These are phyloP conservation scores for Arion vulgaris DNA, from an alignment of 1,140 invertebrate genomes.

Conservation along the genomic window DNA sequence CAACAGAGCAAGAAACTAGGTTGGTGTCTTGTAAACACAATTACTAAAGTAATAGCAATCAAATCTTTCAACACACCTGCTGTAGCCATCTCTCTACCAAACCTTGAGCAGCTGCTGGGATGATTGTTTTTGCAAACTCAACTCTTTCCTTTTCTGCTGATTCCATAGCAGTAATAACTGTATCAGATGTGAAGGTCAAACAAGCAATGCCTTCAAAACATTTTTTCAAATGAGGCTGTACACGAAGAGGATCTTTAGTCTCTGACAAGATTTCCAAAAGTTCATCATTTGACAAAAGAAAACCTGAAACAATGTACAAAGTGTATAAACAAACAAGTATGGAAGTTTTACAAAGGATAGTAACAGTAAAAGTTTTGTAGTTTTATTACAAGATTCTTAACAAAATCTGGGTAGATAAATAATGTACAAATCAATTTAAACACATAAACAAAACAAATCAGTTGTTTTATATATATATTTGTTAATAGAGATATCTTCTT, in stretches of 20 bases:
- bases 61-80: constrained; percentile 56
- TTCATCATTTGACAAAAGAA: constrained; percentile 79
- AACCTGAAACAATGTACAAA: constrained; percentile 56
- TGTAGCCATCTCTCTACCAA: constrained; percentile 72
- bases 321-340: too few relatives aligned
- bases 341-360: too few relatives aligned
- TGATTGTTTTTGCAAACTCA: constrained; percentile 83
- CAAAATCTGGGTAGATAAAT: too few relatives aligned
- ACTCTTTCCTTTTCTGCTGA: constrained; percentile 91
- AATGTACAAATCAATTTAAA: too few relatives aligned
- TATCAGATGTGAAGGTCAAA: constrained; percentile 75
- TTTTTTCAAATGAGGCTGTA: constrained; percentile 73
- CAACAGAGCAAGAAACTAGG: too few relatives aligned
- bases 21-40: too few relatives aligned
- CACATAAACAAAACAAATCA: too few relatives aligned
- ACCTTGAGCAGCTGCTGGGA: constrained; percentile 84
- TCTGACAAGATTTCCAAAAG: constrained; percentile 72
- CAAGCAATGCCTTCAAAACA: constrained; percentile 79
- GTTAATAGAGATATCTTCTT: too few relatives aligned
- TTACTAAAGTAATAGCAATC: too few relatives aligned
- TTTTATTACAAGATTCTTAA: too few relatives aligned
- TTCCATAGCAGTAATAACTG: constrained; percentile 91
- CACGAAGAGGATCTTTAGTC: constrained; percentile 75
- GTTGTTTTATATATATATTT: too few relatives aligned
- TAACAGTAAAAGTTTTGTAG: too few relatives aligned